Base-by-base conservation (phyloP, 1,140 invertebrate genomes). In the Rhagoletis pomonella region DNA sequence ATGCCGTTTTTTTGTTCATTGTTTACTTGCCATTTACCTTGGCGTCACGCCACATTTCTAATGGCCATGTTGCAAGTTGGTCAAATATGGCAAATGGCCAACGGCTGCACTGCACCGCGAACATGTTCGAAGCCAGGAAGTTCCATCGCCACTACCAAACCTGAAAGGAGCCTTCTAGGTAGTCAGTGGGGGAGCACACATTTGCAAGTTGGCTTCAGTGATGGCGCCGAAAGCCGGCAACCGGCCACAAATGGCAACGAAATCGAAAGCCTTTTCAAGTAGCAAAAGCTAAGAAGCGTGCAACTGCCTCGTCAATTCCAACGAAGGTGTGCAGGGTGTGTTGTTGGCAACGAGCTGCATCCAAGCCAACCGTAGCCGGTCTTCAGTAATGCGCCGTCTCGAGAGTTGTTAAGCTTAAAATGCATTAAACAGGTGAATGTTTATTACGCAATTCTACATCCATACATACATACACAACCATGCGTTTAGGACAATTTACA, bases 241-340 rank as follows among this genome's bases (percentile, higher is more conserved):
- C 90, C 90, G 90, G 90, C 89, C 90, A 86, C 65, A 85, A 90
- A 90, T 91, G 90, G 90, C 90, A 91, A 81, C 87, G 89, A 89
- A 91, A 91, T 89, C 87, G 88, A 89, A 91, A 90, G 89, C 65
- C 19, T 87, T 77, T 77, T 84, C 47, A 77, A 39, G 19, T 39
- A 0, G 10, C 39, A 84, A 47, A 65, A 89, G 69, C n/a, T 87
- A 62, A 77, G 55, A 88, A 86, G 65, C n/a, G 3, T 50, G 19
- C 42, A 47, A 87, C 59, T 39, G 69, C 55, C 47, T 58, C 29
- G 42, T 69, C 60, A 85, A 73, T 86, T 47, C 42, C 39, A 14
- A 73, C 50, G 39, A 47, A 47, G 69, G 69, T 73, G 29, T 29
- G 29, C 29, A 85, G 42, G 85, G 69, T 81, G 77, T 17, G 67